Conservation (phyloP, 2,888 invertebrate genomes). For the Pachliopta kotzebuea region DNA sequence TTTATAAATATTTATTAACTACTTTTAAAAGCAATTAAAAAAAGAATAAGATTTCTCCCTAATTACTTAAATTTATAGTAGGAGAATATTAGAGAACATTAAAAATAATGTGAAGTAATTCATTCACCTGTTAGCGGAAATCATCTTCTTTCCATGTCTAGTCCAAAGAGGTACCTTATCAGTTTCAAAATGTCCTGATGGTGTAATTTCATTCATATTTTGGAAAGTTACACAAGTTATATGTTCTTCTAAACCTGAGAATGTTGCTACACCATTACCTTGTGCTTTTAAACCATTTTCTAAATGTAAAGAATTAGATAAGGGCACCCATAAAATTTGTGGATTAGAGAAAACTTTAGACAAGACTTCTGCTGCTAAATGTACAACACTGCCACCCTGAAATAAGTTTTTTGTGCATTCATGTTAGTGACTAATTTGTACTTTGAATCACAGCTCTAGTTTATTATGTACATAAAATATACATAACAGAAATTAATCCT, state of each 20-base stretch:
- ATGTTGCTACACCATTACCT: conserved; percentile 84
- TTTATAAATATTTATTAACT: no score
- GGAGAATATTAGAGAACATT: background rate
- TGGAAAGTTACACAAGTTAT: conserved; percentile 80
- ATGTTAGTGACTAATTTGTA: no score
- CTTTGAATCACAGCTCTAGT: no score
- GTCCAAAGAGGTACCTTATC: conserved; percentile 89
- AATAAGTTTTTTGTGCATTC: conserved; percentile 37
- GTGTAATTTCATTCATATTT: conserved; percentile 84
- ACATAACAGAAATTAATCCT: no score
- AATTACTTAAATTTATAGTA: background rate
- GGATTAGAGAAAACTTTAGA: conserved; percentile 81
- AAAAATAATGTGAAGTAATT: no score
- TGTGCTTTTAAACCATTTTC: conserved; percentile 83
- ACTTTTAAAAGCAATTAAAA: no score
- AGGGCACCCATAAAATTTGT: conserved; percentile 85
- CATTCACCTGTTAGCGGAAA: conserved; percentile 81
- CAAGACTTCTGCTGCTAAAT: conserved; percentile 89
- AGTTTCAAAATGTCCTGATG: conserved; percentile 86
- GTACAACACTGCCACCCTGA: conserved; percentile 90
- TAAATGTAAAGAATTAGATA: conserved; percentile 85
- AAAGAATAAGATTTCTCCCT: no score
- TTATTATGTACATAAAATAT: no score
- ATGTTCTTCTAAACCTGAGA: conserved; percentile 82
- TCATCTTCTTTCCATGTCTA: conserved; percentile 85